Percentiles rank a stretch among this genome's conserved stretches.
phyloP scores from a whole-genome alignment of 1,140 invertebrate species.

The Latrodectus geometricus region DNA sequence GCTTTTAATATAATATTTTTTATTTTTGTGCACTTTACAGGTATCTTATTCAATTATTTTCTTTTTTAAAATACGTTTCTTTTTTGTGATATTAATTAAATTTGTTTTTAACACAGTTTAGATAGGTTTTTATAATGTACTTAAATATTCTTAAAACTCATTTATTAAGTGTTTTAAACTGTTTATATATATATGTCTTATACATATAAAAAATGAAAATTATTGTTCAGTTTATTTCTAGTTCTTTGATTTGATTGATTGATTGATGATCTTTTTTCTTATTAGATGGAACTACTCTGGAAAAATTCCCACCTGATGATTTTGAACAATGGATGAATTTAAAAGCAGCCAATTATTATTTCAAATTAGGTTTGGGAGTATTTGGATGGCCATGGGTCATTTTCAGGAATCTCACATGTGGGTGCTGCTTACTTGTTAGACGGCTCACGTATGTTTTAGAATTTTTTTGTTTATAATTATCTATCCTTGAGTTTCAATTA shows the following conservation, averaged over 20 bases:
- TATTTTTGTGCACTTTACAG: no score
- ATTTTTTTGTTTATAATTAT: no score
- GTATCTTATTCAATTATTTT: no score
- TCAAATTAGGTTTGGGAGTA: constrained; percentile 34
- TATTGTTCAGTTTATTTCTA: not conserved
- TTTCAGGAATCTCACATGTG: constrained; percentile 29
- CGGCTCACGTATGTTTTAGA: constrained; percentile 2
- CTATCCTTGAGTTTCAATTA: no score
- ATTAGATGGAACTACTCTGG: constrained; percentile 18
- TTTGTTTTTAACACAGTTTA: no score
- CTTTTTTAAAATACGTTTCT: no score
- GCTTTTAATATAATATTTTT: no score
- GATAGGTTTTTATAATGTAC: no score
- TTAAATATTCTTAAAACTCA: not conserved
- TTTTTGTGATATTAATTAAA: no score
- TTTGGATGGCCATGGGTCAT: constrained; percentile 50
- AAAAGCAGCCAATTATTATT: constrained; percentile 11
- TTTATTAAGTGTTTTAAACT: not conserved
- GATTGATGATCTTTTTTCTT: not conserved
- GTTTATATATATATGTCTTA: not conserved
- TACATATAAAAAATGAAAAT: not conserved
- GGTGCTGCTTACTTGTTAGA: constrained; percentile 28
- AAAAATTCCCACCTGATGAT: constrained; percentile 26
- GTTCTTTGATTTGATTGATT: not conserved
- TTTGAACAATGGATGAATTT: constrained; percentile 48